These are phyloP conservation scores for Mormyrops attenuatus DNA, from an alignment of 2,797 vertebrate species.

Conservation along the genomic window DNA sequence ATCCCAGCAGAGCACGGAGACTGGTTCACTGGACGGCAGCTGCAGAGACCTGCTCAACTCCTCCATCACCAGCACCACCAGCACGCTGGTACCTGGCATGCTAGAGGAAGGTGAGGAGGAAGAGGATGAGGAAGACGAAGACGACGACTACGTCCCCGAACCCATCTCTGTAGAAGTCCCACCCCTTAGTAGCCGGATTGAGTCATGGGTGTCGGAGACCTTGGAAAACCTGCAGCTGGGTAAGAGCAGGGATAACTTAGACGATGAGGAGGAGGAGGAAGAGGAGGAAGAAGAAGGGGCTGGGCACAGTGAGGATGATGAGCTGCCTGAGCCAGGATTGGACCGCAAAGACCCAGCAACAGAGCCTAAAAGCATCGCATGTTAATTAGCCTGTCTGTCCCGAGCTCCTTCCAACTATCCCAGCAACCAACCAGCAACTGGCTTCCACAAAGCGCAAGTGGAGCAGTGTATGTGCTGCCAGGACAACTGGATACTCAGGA, in stretches of 20 bases:
- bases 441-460: slow-evolving; percentile 44
- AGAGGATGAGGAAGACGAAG: slow-evolving; percentile 76
- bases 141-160: slow-evolving; percentile 85
- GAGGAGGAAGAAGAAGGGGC: slow-evolving; percentile 65
- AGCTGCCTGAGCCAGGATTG: slow-evolving; percentile 53
- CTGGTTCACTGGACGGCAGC: slow-evolving; percentile 92
- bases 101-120: slow-evolving; percentile 92
- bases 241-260: slow-evolving; percentile 77
- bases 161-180: slow-evolving; percentile 88
- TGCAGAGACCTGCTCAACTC: slow-evolving; percentile 86
- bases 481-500: slow-evolving; percentile 77
- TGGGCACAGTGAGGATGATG: slow-evolving; percentile 78
- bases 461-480: slow-evolving; percentile 48
- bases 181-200: slow-evolving; percentile 87
- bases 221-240: slow-evolving; percentile 92
- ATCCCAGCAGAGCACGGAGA: slow-evolving; percentile 96
- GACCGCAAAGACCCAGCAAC: slow-evolving; percentile 61
- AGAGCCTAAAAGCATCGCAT: slow-evolving; percentile 47
- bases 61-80: slow-evolving; percentile 95
- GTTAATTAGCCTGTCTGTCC: slow-evolving; percentile 38
- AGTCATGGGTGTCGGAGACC: slow-evolving; percentile 95
- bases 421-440: slow-evolving; percentile 45
- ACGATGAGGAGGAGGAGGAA: slow-evolving; percentile 76
- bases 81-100: slow-evolving; percentile 94
- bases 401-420: background rate